Percentiles rank a stretch among this genome's conserved stretches.
Evolutionary conservation across 2,797 vertebrate species (phyloP).

Genomic region (Novumbra hubbsi): DNA sequence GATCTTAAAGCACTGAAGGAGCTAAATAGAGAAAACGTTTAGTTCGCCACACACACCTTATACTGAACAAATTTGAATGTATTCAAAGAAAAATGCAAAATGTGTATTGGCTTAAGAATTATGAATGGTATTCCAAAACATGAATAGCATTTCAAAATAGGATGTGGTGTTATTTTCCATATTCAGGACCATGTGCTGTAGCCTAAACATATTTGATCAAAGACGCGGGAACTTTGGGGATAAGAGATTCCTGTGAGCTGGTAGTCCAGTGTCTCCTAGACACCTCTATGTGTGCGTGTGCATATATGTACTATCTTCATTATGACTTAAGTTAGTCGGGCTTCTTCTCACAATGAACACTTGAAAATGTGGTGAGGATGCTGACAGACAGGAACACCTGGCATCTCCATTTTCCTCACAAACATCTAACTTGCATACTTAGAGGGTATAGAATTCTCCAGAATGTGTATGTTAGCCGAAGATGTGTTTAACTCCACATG

Average conservation of each 20-base stretch:
- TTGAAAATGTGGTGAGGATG: conserved; percentile 53
- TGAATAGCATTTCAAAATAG: conserved; percentile 55
- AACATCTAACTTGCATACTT: conserved; percentile 68
- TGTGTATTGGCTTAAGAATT: conserved; percentile 64
- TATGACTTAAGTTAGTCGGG: conserved; percentile 55
- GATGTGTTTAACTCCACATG: not conserved
- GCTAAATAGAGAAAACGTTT: not conserved
- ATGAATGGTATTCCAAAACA: conserved; percentile 58
- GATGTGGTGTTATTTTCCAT: conserved; percentile 63
- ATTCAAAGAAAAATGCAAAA: conserved; percentile 58
- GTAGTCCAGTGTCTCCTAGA: conserved; percentile 45
- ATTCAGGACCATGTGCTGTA: conserved; percentile 63
- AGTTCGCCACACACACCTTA: not conserved
- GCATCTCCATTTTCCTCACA: conserved; percentile 56
- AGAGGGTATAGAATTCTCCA: conserved; percentile 43
- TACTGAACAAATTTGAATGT: conserved; percentile 27
- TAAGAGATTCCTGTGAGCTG: conserved; percentile 70
- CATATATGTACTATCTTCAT: conserved; percentile 40
- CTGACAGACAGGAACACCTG: conserved; percentile 49
- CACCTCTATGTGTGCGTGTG: conserved; percentile 32
- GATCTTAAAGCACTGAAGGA: not conserved
- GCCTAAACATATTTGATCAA: conserved; percentile 75
- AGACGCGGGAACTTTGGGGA: conserved; percentile 65
- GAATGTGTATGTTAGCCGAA: not conserved
- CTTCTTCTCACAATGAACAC: conserved; percentile 59